Conservation (phyloP, 1,140 invertebrate genomes). For the Drosophila arizonae region DNA sequence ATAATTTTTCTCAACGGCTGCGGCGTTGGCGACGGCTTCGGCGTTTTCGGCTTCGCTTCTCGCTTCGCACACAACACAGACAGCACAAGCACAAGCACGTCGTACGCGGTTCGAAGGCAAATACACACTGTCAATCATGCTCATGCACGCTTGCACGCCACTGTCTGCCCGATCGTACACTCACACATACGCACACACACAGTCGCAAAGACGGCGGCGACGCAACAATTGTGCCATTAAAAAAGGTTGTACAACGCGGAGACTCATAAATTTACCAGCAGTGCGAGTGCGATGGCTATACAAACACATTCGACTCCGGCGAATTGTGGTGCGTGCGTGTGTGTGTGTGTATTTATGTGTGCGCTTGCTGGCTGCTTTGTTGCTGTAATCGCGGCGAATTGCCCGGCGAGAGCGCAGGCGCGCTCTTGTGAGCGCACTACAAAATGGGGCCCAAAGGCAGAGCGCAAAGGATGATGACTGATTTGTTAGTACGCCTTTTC, state of each 20-base stretch:
- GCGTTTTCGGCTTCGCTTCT: constrained; percentile 62
- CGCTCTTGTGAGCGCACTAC: constrained; percentile 48
- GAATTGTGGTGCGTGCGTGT: constrained; percentile 30
- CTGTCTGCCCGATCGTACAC: constrained; percentile 50
- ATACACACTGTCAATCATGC: constrained; percentile 83
- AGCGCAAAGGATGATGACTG: constrained; percentile 75
- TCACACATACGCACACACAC: constrained; percentile 30
- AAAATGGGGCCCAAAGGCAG: constrained; percentile 57
- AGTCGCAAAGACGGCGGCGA: constrained; percentile 39
- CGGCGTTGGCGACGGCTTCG: constrained; percentile 52
- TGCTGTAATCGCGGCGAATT: constrained; percentile 51
- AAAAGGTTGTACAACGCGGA: constrained; percentile 50
- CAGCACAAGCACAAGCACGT: constrained; percentile 75
- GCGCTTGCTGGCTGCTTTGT: constrained; percentile 10
- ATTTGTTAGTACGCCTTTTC: constrained; percentile 82
- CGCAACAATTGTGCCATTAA: constrained; percentile 83
- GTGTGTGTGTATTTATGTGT: constrained; percentile 35
- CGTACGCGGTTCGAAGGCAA: constrained; percentile 83
- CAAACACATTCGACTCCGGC: constrained; percentile 40
- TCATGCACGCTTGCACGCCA: constrained; percentile 51
- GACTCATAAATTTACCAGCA: constrained; percentile 55
- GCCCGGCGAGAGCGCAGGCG: constrained; percentile 61
- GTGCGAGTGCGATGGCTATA: constrained; percentile 65
- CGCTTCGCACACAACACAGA: constrained; percentile 69
- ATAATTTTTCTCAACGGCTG: constrained; percentile 65